phyloP scores from a whole-genome alignment of 1,140 invertebrate species.

The Grapholita molesta region DNA sequence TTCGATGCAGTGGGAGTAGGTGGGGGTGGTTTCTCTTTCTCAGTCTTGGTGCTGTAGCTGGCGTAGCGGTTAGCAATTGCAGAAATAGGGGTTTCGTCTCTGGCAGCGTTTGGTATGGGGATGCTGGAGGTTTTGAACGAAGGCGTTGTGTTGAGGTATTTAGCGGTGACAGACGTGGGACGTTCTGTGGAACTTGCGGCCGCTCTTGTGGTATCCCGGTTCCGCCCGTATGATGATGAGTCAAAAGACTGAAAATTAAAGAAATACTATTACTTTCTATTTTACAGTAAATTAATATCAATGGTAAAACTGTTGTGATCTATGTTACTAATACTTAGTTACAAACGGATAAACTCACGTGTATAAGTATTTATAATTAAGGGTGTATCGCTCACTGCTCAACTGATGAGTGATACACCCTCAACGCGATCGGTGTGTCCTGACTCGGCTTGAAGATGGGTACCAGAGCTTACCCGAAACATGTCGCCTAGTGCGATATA shows the following conservation, averaged over 20 bases:
- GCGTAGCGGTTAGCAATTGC: constrained; percentile 60
- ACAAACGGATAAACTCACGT: no score
- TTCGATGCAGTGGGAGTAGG: constrained; percentile 13
- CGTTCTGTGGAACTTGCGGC: constrained; percentile 43
- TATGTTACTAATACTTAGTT: no score
- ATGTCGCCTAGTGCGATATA: no score
- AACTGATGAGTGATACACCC: no score
- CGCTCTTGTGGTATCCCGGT: constrained; percentile 45
- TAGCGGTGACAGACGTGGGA: constrained; percentile 60
- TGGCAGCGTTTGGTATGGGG: constrained; percentile 45
- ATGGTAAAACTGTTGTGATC: no score
- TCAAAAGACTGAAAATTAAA: constrained; percentile 30
- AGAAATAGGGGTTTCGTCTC: constrained; percentile 64
- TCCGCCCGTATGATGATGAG: constrained; percentile 55
- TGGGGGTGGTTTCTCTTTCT: constrained; percentile 32
- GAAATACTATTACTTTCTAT: neutral
- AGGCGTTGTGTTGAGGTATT: constrained; percentile 59
- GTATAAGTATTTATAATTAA: no score
- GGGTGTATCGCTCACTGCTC: no score
- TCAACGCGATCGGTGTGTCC: no score
- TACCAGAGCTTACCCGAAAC: no score
- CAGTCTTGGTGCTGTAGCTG: constrained; percentile 36
- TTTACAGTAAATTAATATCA: no score
- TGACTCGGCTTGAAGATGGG: no score
- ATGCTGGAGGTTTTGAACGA: constrained; percentile 66